phyloP scores from a whole-genome alignment of 37 sponge, comb jelly and placozoan genomes.

The Diacarnus erythraeanus region DNA sequence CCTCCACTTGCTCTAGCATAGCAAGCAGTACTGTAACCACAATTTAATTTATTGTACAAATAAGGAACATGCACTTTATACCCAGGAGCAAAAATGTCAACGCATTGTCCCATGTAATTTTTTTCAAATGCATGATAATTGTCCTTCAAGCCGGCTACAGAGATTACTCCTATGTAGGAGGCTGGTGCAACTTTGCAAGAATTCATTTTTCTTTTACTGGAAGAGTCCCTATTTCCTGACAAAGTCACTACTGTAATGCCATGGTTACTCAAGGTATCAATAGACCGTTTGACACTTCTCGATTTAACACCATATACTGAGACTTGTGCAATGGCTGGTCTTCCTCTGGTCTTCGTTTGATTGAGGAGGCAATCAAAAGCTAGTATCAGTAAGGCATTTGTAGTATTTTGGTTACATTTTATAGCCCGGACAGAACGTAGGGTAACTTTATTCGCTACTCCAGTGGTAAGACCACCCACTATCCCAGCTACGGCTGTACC shows the following conservation, averaged over 20 bases:
- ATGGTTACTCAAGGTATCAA: conserved; percentile 7
- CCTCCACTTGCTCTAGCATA: neutral
- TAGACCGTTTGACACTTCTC: conserved; percentile 16
- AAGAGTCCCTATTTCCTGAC: conserved; percentile 33
- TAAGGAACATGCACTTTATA: neutral
- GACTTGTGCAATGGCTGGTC: conserved; percentile 46
- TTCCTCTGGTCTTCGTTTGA: neutral
- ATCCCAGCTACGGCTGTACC: conserved; percentile 74
- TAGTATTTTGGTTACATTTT: conserved; percentile 26
- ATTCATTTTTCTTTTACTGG: conserved; percentile 2
- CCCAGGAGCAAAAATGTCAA: conserved; percentile 76
- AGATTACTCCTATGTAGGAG: conserved; percentile 25
- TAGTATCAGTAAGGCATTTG: conserved; percentile 20
- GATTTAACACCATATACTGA: conserved; percentile 42
- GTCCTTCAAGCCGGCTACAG: conserved; percentile 30
- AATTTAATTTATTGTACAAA: neutral
- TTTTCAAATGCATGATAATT: neutral
- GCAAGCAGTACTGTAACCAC: neutral
- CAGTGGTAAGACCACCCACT: conserved; percentile 48
- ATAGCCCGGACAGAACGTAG: conserved; percentile 66
- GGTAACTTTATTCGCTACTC: conserved; percentile 69
- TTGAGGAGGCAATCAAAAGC: conserved; percentile 65
- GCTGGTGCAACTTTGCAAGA: conserved; percentile 54
- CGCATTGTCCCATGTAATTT: conserved; percentile 55
- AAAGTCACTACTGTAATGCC: conserved; percentile 47